Evolutionary conservation across 2,888 invertebrate species (phyloP).

Genomic region (Abrostola triplasia): DNA sequence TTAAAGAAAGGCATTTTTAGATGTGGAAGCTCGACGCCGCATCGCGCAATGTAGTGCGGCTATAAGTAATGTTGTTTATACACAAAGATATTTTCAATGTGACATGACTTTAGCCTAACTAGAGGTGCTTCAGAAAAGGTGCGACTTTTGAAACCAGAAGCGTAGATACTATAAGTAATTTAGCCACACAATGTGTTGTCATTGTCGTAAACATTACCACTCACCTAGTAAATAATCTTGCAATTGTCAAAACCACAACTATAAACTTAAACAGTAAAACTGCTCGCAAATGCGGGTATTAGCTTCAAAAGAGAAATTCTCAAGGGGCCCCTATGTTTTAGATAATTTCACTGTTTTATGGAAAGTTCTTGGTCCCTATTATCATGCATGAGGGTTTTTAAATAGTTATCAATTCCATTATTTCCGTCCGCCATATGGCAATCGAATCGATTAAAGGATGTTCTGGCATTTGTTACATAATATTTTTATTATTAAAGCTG

Average conservation of each 20-base stretch:
- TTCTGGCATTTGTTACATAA: conserved; percentile 29
- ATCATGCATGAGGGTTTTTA: conserved; percentile 69
- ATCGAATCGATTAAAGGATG: conserved; percentile 50
- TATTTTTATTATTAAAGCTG: conserved; percentile 23
- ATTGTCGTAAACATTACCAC: too few species aligned
- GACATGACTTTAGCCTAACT: too few species aligned
- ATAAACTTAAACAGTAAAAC: conserved; percentile 53
- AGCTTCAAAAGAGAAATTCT: conserved; percentile 46
- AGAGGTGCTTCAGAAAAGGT: too few species aligned
- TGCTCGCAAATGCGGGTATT: conserved; percentile 66
- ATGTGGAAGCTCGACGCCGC: too few species aligned
- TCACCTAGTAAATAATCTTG: conserved; percentile 16
- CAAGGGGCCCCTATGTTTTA: conserved; percentile 72
- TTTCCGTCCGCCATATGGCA: conserved; percentile 56
- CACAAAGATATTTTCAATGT: too few species aligned
- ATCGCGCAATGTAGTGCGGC: too few species aligned
- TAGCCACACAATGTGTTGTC: too few species aligned
- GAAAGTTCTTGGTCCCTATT: conserved; percentile 61
- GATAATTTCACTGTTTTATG: conserved; percentile 71
- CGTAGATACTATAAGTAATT: too few species aligned
- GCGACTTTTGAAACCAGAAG: too few species aligned
- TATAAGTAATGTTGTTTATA: too few species aligned
- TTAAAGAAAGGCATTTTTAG: too few species aligned
- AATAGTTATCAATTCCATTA: conserved; percentile 66
- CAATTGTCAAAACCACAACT: conserved; percentile 46